Percentiles rank a stretch among this genome's conserved stretches.
phyloP scores from a whole-genome alignment of 1,140 invertebrate genomes.

The Drosophila obscura region DNA sequence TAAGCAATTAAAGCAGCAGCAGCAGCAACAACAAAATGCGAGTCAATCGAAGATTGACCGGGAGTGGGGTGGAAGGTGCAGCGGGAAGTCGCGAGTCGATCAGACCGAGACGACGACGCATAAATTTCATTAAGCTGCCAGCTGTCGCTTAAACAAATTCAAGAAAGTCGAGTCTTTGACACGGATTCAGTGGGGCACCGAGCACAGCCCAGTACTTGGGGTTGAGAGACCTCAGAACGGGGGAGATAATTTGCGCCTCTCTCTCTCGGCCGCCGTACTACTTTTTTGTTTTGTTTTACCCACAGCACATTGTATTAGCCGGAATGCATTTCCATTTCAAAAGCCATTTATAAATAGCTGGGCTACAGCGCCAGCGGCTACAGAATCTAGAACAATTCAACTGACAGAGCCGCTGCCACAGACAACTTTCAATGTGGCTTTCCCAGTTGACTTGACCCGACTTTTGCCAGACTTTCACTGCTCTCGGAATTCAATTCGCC shows the following conservation, averaged over 20 bases:
- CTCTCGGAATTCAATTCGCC: conserved; percentile 13
- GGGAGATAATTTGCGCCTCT: conserved; percentile 30
- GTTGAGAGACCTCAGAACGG: conserved; percentile 3
- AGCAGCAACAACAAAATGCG: conserved; percentile 29
- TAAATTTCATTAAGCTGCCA: conserved; percentile 75
- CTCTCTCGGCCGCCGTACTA: conserved; percentile 20
- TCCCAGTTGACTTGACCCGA: conserved; percentile 12
- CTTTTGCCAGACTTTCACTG: conserved; percentile 15
- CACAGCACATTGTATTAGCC: conserved; percentile 46
- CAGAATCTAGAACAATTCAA: conserved; percentile 44
- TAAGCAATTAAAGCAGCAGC: conserved; percentile 43
- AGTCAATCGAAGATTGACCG: conserved; percentile 30
- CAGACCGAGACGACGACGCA: conserved; percentile 40
- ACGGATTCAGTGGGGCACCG: conserved; percentile 7
- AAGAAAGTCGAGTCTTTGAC: conserved; percentile 59
- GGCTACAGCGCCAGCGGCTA: conserved; percentile 26
- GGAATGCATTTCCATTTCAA: conserved; percentile 70
- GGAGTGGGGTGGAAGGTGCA: neutral
- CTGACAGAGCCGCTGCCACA: conserved; percentile 4
- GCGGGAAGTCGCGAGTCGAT: conserved; percentile 39
- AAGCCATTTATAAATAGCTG: conserved; percentile 55
- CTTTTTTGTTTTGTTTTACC: neutral
- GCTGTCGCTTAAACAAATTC: conserved; percentile 56
- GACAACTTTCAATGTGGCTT: conserved; percentile 28
- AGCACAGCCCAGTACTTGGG: no score